Conservation (phyloP, 2,797 vertebrate genomes). For the Ficedula albicollis region DNA sequence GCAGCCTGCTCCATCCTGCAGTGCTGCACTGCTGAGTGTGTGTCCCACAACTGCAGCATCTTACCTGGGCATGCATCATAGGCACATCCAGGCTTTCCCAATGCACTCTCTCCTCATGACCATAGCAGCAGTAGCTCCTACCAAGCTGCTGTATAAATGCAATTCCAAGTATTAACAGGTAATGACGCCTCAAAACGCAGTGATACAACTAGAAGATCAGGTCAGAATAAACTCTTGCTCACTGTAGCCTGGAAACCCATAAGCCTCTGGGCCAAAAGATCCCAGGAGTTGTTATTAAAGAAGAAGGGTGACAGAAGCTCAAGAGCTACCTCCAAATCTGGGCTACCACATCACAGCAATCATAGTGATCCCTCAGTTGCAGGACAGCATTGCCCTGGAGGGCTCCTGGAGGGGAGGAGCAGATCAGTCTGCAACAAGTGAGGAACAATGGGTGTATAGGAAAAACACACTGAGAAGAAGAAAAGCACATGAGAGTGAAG, state of each 20-base stretch:
- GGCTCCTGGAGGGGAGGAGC: neutral
- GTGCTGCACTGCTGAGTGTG: rapidly evolving
- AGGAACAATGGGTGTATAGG: neutral
- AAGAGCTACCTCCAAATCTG: neutral
- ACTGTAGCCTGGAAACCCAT: neutral
- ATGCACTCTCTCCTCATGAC: neutral
- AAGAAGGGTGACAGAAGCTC: neutral
- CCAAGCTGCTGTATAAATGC: neutral
- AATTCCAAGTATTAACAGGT: neutral
- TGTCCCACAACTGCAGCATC: neutral
- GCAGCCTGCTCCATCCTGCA: neutral
- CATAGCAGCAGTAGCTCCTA: neutral
- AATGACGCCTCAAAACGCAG: neutral
- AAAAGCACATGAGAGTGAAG: neutral
- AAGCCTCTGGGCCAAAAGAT: neutral
- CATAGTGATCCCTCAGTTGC: neutral
- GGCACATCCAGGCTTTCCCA: neutral
- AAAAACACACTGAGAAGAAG: neutral
- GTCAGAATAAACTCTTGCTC: neutral
- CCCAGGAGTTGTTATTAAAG: neutral
- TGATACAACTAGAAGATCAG: neutral
- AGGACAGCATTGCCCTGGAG: neutral
- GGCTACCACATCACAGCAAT: neutral
- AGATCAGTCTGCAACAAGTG: neutral
- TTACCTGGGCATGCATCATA: rapidly evolving